phyloP scores from a whole-genome alignment of 2,113 vertebrate genomes.

The Grammomys dolichurus region DNA sequence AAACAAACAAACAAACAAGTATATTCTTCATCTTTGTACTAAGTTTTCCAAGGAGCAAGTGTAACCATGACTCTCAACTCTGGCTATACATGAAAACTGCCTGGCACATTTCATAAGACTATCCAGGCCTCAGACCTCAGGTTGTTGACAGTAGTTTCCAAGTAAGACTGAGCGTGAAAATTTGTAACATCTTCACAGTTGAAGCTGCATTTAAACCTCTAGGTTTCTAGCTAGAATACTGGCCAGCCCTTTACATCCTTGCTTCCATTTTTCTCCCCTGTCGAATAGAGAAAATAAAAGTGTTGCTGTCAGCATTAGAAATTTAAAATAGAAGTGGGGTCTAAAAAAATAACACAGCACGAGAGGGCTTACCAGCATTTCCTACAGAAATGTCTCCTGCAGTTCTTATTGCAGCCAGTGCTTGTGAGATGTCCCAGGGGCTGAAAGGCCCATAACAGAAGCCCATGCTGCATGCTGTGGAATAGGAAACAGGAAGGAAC shows the following conservation, averaged over 20 bases:
- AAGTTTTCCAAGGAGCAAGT: neutral
- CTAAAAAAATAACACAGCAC: neutral
- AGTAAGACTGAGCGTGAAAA: neutral
- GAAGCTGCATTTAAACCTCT: neutral
- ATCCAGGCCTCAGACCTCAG: neutral
- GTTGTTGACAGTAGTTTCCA: neutral
- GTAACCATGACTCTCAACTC: neutral
- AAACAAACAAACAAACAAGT: neutral
- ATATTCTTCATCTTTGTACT: neutral
- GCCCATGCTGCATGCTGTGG: rapidly evolving
- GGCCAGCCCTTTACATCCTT: neutral
- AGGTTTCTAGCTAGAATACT: neutral
- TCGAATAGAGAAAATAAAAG: neutral
- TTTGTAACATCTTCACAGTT: neutral
- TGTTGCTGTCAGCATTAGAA: neutral
- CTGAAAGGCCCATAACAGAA: neutral
- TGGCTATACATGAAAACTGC: neutral
- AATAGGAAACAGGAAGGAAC: neutral
- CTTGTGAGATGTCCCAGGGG: neutral
- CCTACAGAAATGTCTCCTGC: neutral
- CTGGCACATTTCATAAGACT: neutral
- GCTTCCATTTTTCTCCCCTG: neutral
- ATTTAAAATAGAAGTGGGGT: neutral
- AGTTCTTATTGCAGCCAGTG: neutral
- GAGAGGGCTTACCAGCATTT: neutral